Evolutionary conservation across 2,113 vertebrate genomes (phyloP), one percentile per base, ranked within the genome.

Genomic region (Rhynchopsitta pachyrhyncha): DNA sequence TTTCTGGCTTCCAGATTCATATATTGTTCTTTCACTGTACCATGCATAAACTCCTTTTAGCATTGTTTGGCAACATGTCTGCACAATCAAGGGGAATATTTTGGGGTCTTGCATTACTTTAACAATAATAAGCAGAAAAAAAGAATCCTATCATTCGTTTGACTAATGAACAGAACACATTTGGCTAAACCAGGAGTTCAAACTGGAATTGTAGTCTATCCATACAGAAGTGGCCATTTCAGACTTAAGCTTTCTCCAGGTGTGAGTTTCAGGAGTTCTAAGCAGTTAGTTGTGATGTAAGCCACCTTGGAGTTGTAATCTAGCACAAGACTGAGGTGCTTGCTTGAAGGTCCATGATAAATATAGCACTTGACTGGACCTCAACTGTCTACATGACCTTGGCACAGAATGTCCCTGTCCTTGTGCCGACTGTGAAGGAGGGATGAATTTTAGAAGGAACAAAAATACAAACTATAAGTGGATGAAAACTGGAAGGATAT

Each of bases 111-210:
- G 4, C 52, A 31, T 68, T 60, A 31, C 39, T 92, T 78, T 29
- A 74, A 29, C 13, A 69, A 50, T 15, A 74, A 41, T 17, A 71
- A 74, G 13, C 9, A 74, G 50, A 5, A 70, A 47, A 57, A 62
- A 47, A 47, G 20, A 13, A 15, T 0, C 0, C 22, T 37, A 1
- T 44, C 2, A 70, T 78, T 95, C 2, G 0, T 23, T 46, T 66
- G 17, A 29, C 3, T 68, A 84, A 52, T 9, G 35, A 90, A 47
- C 17, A 22, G 7, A 68, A 20, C 2, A 11, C 4, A 23, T 50
- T 68, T 68, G 25, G 11, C 33, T 84, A 33, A 47, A 5, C 74
- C 39, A 84, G 42, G 22, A 69, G 24, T 74, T 90, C 49, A 39
- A 59, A 35, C 6, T 50, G 24, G 16, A 91, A 37, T 33, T 4